Evolutionary conservation across 2,888 invertebrate genomes (phyloP).

Genomic region (Priocnemis perturbator): DNA sequence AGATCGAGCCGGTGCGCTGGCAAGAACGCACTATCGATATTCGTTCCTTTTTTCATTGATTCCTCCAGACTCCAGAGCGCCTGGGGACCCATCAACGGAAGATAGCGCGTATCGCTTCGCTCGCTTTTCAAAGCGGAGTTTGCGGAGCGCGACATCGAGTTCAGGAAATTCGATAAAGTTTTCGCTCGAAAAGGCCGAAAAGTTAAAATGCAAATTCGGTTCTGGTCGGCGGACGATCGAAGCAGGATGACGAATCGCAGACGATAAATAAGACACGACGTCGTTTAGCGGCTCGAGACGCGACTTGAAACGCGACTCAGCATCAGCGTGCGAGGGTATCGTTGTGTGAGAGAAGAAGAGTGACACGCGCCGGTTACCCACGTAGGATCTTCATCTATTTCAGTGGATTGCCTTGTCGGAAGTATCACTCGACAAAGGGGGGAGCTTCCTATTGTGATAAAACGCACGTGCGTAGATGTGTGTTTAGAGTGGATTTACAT

Average conservation of each 20-base stretch:
- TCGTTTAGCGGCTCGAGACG: too few species aligned
- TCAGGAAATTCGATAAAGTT: slow-evolving; percentile 12
- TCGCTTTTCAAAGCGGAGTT: too few species aligned
- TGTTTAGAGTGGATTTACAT: slow-evolving; percentile 19
- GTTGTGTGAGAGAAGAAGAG: slow-evolving; percentile 16
- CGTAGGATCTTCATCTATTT: slow-evolving; percentile 61
- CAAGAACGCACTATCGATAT: too few species aligned
- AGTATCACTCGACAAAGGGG: slow-evolving; percentile 56
- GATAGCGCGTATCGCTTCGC: too few species aligned
- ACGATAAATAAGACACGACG: too few species aligned
- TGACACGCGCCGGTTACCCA: slow-evolving; percentile 39
- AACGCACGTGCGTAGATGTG: slow-evolving; percentile 35
- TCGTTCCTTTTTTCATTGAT: too few species aligned
- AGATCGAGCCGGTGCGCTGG: too few species aligned
- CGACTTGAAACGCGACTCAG: too few species aligned
- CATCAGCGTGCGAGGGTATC: slow-evolving; percentile 1
- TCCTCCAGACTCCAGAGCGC: too few species aligned
- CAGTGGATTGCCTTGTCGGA: slow-evolving; percentile 66
- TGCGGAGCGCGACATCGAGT: neutral
- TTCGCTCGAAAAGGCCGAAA: slow-evolving; percentile 10
- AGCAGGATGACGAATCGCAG: too few species aligned
- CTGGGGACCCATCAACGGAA: too few species aligned
- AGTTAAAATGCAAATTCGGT: neutral
- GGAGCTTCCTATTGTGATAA: slow-evolving; percentile 58
- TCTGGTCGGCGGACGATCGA: too few species aligned